These are phyloP conservation scores for Aegotheles bennettii DNA, from an alignment of 2,113 vertebrate genomes.

Conservation along the genomic window DNA sequence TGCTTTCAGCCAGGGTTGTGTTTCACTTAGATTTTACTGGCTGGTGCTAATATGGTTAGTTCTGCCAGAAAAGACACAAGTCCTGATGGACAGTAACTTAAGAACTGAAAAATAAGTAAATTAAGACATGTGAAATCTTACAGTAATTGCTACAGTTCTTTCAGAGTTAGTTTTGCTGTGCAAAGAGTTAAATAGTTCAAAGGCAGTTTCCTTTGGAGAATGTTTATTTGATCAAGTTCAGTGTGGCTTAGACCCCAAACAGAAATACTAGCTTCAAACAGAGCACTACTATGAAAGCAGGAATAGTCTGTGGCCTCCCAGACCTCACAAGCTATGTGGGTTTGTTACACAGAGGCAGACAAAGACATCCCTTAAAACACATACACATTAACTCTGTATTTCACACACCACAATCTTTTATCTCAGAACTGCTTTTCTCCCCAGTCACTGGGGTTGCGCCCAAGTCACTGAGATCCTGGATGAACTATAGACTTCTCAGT, in stretches of 20 bases:
- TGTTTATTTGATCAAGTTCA: slow-evolving; percentile 52
- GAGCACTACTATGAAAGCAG: slow-evolving; percentile 25
- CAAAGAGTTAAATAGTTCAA: slow-evolving; percentile 47
- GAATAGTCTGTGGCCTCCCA: slow-evolving; percentile 25
- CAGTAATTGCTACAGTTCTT: background rate
- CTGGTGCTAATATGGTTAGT: background rate
- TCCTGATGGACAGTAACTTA: background rate
- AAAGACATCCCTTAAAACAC: slow-evolving; percentile 12
- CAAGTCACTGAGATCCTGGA: background rate
- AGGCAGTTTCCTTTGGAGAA: slow-evolving; percentile 10
- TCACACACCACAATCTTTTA: background rate
- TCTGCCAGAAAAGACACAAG: background rate
- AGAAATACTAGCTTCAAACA: slow-evolving; percentile 47
- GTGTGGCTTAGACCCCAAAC: slow-evolving; percentile 38
- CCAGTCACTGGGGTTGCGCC: background rate
- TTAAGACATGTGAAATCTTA: background rate
- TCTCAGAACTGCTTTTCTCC: background rate
- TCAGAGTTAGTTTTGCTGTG: background rate
- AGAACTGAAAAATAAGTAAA: background rate
- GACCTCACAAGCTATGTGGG: slow-evolving; percentile 22
- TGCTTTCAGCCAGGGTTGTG: background rate
- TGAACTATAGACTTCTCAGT: background rate
- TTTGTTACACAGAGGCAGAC: slow-evolving; percentile 18
- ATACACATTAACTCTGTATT: slow-evolving; percentile 9
- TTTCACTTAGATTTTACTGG: slow-evolving; percentile 1